Percentiles rank a stretch among this genome's conserved stretches.
Conservation (phyloP, 2,888 invertebrate species). For the Muscina levida region DNA sequence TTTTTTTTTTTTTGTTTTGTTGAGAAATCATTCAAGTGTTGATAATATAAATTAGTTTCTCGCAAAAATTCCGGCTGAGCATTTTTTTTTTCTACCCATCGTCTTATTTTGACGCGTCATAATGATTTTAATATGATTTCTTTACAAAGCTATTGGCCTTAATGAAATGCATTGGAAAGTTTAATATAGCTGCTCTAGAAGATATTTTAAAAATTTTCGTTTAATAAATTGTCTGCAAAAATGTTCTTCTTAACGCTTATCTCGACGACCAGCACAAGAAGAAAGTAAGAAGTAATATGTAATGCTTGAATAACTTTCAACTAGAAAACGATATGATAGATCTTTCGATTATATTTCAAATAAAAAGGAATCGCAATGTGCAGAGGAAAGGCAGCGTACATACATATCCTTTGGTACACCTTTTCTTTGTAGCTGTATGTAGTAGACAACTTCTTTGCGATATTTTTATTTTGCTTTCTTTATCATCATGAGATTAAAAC, state of each 20-base stretch:
- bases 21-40: constrained; percentile 54
- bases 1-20: too few relatives aligned
- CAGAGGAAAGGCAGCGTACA: constrained; percentile 25
- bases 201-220: constrained; percentile 29
- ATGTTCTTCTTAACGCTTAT: constrained; percentile 14
- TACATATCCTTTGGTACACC: not conserved
- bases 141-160: not conserved
- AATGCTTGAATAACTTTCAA: constrained; percentile 57
- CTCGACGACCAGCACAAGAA: constrained; percentile 11
- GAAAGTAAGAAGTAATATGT: constrained; percentile 50
- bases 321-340: constrained; percentile 37
- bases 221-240: constrained; percentile 22
- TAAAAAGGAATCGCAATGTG: constrained; percentile 46
- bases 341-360: constrained; percentile 62
- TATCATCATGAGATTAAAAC: constrained; percentile 47
- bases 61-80: constrained; percentile 46
- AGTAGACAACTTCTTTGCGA: too few relatives aligned
- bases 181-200: constrained; percentile 23
- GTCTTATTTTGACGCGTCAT: constrained; percentile 21
- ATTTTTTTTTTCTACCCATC: constrained; percentile 29
- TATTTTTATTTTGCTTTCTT: too few relatives aligned
- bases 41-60: constrained; percentile 64
- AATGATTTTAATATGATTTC: constrained; percentile 42
- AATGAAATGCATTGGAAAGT: not conserved
- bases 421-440: constrained; percentile 14